Conservation (phyloP, 2,888 invertebrate species). For the Cordylochernes scorpioides region DNA sequence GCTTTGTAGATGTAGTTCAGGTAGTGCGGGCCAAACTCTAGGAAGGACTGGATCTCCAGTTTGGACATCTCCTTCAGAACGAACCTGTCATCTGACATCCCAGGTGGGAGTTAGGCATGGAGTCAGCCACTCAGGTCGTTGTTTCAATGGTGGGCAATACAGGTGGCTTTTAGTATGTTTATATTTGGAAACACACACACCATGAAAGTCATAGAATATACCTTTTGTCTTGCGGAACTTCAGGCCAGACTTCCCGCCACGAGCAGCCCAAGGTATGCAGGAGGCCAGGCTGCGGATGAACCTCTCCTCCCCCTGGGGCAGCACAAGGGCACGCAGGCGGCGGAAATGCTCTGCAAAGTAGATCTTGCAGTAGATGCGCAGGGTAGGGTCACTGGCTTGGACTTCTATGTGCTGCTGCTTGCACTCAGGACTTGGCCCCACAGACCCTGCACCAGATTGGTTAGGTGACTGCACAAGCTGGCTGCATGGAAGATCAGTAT, state of each 20-base stretch:
- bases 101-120: too few relatives aligned
- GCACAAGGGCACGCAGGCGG: conserved; percentile 35
- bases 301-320: conserved; percentile 38
- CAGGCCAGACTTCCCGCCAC: conserved; percentile 91
- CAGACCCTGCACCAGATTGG: too few relatives aligned
- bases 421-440: too few relatives aligned
- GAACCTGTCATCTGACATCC: conserved; percentile 66
- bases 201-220: conserved; percentile 14
- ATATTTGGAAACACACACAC: neutral
- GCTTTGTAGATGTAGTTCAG: conserved; percentile 62
- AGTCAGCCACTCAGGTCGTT: too few relatives aligned
- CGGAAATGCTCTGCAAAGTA: conserved; percentile 70
- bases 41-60: conserved; percentile 64
- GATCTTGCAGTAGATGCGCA: conserved; percentile 65
- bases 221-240: conserved; percentile 73
- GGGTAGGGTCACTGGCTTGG: conserved; percentile 31
- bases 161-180: too few relatives aligned
- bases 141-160: too few relatives aligned
- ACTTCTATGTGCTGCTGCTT: conserved; percentile 25
- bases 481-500: too few relatives aligned
- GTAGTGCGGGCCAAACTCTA: conserved; percentile 80
- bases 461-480: too few relatives aligned
- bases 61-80: conserved; percentile 83
- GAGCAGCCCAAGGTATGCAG: conserved; percentile 69
- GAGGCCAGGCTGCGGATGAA: conserved; percentile 59